Percentiles rank a stretch among this genome's conserved stretches.
Evolutionary conservation across 2,113 vertebrate species (phyloP).

Genomic region (Plecotus auritus): DNA sequence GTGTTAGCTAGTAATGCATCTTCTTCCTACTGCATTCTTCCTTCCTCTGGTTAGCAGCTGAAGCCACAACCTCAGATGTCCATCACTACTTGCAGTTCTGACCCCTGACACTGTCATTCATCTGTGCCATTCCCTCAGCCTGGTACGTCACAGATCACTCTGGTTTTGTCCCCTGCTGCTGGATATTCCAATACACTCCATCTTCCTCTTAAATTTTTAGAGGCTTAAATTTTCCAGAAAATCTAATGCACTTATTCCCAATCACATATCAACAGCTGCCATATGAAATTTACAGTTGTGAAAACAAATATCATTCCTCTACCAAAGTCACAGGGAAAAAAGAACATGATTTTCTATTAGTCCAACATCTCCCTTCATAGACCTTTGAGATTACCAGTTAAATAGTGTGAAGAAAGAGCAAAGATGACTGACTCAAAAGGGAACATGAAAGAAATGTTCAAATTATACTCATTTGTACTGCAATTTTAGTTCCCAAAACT

Average conservation of each 20-base stretch:
- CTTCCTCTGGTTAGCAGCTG: neutral
- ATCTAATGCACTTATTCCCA: neutral
- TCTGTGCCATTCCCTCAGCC: neutral
- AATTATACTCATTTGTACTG: neutral
- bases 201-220: neutral
- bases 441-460: neutral
- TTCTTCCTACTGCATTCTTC: neutral
- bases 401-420: neutral
- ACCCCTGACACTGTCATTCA: neutral
- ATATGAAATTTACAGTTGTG: neutral
- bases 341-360: neutral
- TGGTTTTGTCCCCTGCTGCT: neutral
- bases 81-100: neutral
- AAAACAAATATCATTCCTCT: conserved; percentile 3
- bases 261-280: neutral
- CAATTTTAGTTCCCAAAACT: conserved; percentile 36
- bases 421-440: neutral
- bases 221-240: neutral
- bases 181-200: neutral
- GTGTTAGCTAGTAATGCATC: neutral
- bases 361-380: neutral
- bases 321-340: neutral
- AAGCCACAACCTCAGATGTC: neutral
- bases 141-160: neutral
- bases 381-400: neutral